Conservation (phyloP, 1,140 invertebrate species). For the Drosophila elegans region DNA sequence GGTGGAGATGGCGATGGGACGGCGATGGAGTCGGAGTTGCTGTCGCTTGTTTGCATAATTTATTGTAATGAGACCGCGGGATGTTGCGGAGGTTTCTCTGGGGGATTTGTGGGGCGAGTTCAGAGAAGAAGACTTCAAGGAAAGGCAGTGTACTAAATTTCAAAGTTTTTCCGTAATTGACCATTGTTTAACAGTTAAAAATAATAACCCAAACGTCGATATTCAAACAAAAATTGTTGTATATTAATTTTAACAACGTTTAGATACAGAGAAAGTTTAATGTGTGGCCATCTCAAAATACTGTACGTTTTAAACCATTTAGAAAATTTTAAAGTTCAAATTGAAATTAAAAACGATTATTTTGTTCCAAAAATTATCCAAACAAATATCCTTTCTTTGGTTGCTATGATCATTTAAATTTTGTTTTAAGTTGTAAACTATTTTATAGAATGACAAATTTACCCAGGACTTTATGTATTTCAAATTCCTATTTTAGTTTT, state of each 20-base stretch:
- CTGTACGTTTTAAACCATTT: no score
- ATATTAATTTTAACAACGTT: no score
- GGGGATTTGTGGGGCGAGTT: conserved; percentile 8
- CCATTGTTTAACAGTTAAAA: not conserved
- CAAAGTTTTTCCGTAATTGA: conserved; percentile 15
- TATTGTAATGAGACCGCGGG: conserved; percentile 74
- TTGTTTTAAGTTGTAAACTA: not conserved
- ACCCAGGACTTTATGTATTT: no score
- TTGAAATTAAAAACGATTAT: no score
- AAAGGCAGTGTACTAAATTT: conserved; percentile 26
- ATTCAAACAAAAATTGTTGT: no score
- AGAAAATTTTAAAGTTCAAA: no score
- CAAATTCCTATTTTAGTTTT: not conserved
- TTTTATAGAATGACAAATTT: not conserved
- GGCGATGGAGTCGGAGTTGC: conserved; percentile 26
- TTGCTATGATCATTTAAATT: not conserved
- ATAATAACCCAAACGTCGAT: not conserved
- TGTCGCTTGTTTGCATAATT: conserved; percentile 68
- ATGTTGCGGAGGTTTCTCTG: conserved; percentile 30
- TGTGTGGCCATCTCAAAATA: no score
- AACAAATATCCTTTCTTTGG: no score
- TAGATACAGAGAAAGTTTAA: no score
- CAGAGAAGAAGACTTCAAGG: conserved; percentile 12
- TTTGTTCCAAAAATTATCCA: no score
- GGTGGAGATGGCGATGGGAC: not conserved